Evolutionary conservation across 1,140 invertebrate genomes (phyloP), one percentile per base, ranked within the genome.

Genomic region (Riptortus pedestris): DNA sequence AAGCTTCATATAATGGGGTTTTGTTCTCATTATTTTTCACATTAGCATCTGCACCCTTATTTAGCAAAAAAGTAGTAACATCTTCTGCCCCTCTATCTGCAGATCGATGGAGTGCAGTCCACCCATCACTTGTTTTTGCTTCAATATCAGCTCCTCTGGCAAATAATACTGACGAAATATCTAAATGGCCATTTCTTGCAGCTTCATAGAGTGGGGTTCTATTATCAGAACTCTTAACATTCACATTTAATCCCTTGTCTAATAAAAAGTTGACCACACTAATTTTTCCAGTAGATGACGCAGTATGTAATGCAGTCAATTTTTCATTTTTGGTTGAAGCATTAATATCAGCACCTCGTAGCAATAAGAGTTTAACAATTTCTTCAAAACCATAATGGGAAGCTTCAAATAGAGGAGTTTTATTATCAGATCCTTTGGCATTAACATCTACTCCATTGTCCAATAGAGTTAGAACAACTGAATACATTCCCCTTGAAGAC

Each of bases 391-490:
- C 51, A 27, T 18, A 20, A 2, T 2, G 4, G 9, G 51, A 55
- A 55, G 51, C 51, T 26, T 55, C 22, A 55, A 55, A 55, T 24
- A 55, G 22, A 16, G 51, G 20, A 24, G 51, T 55, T 55, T 27
- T 14, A 14, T 26, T 12, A 26, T 55, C 24, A 9, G 1, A 24
- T 24, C 26, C 26, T 55, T 2, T 27, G 22, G 26, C 26, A 55
- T 55, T 14, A 55, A 55, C 51, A 55, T 55, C 24, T 2, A 24
- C 24, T 9, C 51, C 51, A 24, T 26, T 55, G 51, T 55, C 14
- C 4, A 55, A 4, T 22, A 55, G 24, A 24, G 16, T 14, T 14
- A 24, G 22, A 2, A 14, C 24, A 4, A 55, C 22, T 3, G 2
- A 2, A 16, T 24, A 27, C 20, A 24, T 18, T 55, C 51, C 51